phyloP scores from a whole-genome alignment of 2,888 invertebrate genomes.

The Himalopsyche japonica region DNA sequence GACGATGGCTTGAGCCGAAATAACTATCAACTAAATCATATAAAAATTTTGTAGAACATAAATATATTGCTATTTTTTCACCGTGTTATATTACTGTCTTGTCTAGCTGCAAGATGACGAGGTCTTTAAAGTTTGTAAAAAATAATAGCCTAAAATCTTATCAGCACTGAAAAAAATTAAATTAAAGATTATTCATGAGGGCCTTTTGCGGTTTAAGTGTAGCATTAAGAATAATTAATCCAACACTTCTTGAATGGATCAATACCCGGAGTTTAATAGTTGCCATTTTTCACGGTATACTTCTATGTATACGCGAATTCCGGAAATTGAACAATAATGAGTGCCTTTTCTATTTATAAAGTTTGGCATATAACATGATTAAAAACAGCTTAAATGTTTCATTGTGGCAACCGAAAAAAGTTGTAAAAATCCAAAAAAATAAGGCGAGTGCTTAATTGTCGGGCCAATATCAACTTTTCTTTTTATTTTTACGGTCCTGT shows the following conservation, averaged over 20 bases:
- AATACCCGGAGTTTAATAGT: not conserved
- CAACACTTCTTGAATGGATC: not conserved
- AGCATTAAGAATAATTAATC: too few species aligned
- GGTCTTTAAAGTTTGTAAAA: too few species aligned
- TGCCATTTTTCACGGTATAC: not conserved
- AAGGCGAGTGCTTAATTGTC: not conserved
- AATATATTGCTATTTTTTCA: too few species aligned
- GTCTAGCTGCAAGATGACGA: too few species aligned
- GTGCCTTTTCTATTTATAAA: not conserved
- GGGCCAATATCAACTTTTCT: constrained; percentile 2
- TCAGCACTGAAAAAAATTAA: too few species aligned
- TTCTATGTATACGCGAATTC: not conserved
- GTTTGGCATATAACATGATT: not conserved
- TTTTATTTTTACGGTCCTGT: constrained; percentile 3
- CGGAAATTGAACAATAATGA: not conserved
- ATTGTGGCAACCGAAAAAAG: not conserved
- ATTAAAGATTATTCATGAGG: too few species aligned
- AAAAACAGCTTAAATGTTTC: not conserved
- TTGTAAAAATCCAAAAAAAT: not conserved
- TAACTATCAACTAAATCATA: too few species aligned
- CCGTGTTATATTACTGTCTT: too few species aligned
- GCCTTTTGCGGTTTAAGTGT: too few species aligned
- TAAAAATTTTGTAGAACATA: too few species aligned
- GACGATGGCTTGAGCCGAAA: too few species aligned
- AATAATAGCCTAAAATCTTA: too few species aligned